Conservation (phyloP, 2,888 invertebrate genomes). For the Drosophila kuntzei region DNA sequence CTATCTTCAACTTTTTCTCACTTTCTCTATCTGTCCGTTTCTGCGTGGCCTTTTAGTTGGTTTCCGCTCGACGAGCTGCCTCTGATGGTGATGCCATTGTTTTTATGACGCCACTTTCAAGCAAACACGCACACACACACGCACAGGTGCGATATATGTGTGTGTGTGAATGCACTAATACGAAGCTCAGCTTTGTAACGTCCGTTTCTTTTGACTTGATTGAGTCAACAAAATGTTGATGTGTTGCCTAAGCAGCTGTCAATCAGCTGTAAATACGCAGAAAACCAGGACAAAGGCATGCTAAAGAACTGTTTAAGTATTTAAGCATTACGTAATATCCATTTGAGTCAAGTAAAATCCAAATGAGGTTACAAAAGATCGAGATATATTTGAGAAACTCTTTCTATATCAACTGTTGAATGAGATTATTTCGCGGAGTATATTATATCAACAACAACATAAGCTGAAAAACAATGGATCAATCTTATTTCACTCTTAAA, state of each 20-base stretch:
- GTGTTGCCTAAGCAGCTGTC: conserved; percentile 18
- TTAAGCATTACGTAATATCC: background rate
- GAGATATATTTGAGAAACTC: no score
- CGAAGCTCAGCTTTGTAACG: conserved; percentile 36
- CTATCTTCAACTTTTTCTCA: background rate
- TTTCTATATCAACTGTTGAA: no score
- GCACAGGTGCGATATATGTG: no score
- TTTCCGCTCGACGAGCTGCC: conserved; percentile 66
- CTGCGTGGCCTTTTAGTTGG: conserved; percentile 73
- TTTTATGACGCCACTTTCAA: conserved; percentile 64
- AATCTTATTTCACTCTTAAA: no score
- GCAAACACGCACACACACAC: no score
- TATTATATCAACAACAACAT: no score
- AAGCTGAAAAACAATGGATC: no score
- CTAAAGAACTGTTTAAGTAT: background rate
- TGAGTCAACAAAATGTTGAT: conserved; percentile 46
- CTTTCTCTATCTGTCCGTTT: conserved; percentile 28
- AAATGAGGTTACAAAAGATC: background rate
- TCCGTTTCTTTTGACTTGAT: conserved; percentile 47
- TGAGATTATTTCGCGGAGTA: no score
- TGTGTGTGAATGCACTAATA: conserved; percentile 27
- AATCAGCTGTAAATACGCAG: conserved; percentile 14
- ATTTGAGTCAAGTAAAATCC: background rate
- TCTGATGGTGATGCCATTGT: conserved; percentile 55
- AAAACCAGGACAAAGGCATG: background rate